Conservation (phyloP, 92 coral and sea anemone species). For the Pocillopora grandis region DNA sequence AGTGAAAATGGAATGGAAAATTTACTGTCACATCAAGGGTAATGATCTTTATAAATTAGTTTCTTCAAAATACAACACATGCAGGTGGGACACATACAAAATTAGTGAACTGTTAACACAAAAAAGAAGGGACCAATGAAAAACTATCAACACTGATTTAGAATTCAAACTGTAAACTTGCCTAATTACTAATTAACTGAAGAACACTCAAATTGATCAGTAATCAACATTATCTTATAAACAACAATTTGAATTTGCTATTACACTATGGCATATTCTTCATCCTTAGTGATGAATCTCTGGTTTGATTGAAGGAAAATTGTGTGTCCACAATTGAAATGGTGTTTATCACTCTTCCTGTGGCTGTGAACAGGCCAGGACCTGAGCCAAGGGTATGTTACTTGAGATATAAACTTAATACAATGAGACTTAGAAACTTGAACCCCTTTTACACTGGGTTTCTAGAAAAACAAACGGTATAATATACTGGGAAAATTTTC, state of each 20-base stretch:
- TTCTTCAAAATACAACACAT: not conserved
- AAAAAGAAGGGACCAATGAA: slow-evolving; percentile 24
- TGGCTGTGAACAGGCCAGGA: slow-evolving; percentile 25
- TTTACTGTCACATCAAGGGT: slow-evolving; percentile 17
- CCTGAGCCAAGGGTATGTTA: slow-evolving; percentile 25
- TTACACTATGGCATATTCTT: not conserved
- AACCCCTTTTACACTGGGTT: not conserved
- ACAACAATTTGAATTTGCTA: slow-evolving; percentile 9
- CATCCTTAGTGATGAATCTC: not conserved
- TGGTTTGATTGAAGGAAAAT: not conserved
- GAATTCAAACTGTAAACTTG: slow-evolving; percentile 23
- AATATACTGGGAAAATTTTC: not conserved
- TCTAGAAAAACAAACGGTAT: not conserved
- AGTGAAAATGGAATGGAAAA: not conserved
- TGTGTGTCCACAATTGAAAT: not conserved
- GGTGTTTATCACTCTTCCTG: slow-evolving; percentile 38
- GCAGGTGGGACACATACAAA: slow-evolving; percentile 37
- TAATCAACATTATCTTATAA: slow-evolving; percentile 23
- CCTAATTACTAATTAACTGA: slow-evolving; percentile 44
- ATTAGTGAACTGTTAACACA: slow-evolving; percentile 35
- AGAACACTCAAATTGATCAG: slow-evolving; percentile 24
- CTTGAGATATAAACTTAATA: not conserved
- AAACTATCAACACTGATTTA: slow-evolving; percentile 4
- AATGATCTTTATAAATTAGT: not conserved
- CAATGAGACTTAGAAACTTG: not conserved